Conservation (phyloP, 2,797 vertebrate species). For the Sebastes steindachneri region DNA sequence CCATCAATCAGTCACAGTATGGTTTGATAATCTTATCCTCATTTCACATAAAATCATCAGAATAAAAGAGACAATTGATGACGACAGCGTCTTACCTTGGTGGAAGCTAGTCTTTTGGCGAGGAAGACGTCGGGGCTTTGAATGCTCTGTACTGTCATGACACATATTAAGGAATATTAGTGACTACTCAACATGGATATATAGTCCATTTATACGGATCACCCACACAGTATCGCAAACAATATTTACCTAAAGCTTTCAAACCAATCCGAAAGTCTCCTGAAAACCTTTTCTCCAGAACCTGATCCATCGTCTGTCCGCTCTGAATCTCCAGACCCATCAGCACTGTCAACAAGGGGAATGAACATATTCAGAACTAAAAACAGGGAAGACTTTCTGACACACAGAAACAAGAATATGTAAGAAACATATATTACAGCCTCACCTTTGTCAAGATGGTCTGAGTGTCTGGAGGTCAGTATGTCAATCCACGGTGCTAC, state of each 20-base stretch:
- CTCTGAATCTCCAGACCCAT: conserved; percentile 63
- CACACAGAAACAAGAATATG: not conserved
- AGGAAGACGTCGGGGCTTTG: conserved; percentile 65
- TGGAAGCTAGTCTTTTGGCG: conserved; percentile 66
- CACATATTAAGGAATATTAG: not conserved
- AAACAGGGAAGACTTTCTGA: not conserved
- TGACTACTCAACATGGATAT: rapidly evolving
- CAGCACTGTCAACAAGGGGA: conserved; percentile 62
- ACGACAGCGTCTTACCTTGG: conserved; percentile 65
- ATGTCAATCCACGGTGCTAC: conserved; percentile 69
- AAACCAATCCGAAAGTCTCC: conserved; percentile 76
- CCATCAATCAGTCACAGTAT: not conserved
- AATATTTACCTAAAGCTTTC: conserved; percentile 68
- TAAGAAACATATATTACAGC: not conserved
- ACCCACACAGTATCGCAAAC: not conserved
- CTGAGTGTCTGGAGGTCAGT: conserved; percentile 71
- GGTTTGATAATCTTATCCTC: not conserved
- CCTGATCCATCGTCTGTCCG: conserved; percentile 44
- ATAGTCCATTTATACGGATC: not conserved
- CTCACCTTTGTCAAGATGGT: conserved; percentile 73
- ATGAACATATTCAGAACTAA: not conserved
- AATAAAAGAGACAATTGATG: not conserved
- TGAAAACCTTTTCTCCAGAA: conserved; percentile 68
- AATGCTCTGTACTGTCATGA: conserved; percentile 71
- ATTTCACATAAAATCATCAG: not conserved